Conservation (phyloP, 2,888 invertebrate species). For the Xestobium rufovillosum region DNA sequence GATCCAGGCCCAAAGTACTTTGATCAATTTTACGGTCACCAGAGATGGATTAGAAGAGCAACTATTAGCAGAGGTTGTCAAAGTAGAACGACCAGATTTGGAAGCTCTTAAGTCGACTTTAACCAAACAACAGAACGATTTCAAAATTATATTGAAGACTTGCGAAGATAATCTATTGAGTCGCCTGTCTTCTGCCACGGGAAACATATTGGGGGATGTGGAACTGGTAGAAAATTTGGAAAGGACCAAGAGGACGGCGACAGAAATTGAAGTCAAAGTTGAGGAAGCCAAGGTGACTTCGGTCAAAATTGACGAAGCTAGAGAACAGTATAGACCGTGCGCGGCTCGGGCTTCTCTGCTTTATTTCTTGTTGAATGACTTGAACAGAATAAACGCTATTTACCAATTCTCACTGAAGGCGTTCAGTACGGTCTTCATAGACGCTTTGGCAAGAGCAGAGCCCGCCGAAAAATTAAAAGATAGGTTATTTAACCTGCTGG, state of each 20-base stretch:
- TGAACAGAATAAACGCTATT: slow-evolving; percentile 87
- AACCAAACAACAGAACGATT: slow-evolving; percentile 89
- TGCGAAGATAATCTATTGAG: slow-evolving; percentile 88
- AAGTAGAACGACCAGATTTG: slow-evolving; percentile 85
- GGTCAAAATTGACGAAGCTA: slow-evolving; percentile 81
- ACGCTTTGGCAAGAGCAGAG: slow-evolving; percentile 66
- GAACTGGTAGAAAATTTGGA: slow-evolving; percentile 88
- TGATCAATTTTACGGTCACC: slow-evolving; percentile 94
- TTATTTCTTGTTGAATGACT: slow-evolving; percentile 88
- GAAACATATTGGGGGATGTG: slow-evolving; percentile 85
- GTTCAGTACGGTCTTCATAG: slow-evolving; percentile 84
- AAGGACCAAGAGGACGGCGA: slow-evolving; percentile 86
- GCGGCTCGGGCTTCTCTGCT: slow-evolving; percentile 81
- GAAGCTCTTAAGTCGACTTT: slow-evolving; percentile 74
- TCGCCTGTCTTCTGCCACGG: slow-evolving; percentile 81
- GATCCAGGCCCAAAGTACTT: slow-evolving; percentile 92
- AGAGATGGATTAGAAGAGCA: slow-evolving; percentile 89
- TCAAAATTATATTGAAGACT: slow-evolving; percentile 84
- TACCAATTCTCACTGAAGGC: slow-evolving; percentile 95
- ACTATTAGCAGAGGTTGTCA: slow-evolving; percentile 85
- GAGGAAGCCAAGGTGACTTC: slow-evolving; percentile 80
- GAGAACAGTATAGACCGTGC: slow-evolving; percentile 80
- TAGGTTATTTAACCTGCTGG: slow-evolving; percentile 71
- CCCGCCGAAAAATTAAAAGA: slow-evolving; percentile 61
- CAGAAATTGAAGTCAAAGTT: slow-evolving; percentile 81